Conservation (phyloP, 2,888 invertebrate species). For the Tortrix viridana region DNA sequence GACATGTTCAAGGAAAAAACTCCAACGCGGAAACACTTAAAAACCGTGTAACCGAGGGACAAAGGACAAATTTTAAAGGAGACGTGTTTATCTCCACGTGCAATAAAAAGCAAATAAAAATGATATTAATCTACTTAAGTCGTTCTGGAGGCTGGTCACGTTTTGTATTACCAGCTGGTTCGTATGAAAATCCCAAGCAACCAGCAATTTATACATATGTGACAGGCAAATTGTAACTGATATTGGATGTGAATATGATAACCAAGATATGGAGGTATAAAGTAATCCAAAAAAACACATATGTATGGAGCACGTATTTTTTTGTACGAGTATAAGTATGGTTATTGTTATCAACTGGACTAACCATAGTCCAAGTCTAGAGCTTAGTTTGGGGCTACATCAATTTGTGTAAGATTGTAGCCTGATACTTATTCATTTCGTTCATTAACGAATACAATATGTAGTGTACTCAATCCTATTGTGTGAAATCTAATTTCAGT, state of each 20-base stretch:
- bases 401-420: too few relatives aligned
- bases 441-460: too few relatives aligned
- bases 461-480: too few relatives aligned
- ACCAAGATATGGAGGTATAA: background rate
- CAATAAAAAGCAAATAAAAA: constrained; percentile 34
- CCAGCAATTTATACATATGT: constrained; percentile 21
- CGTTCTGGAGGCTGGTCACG: constrained; percentile 25
- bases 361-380: too few relatives aligned
- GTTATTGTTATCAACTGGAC: too few relatives aligned
- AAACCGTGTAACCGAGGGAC: constrained; percentile 19
- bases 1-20: background rate
- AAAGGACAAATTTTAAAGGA: constrained; percentile 23
- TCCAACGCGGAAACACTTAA: constrained; percentile 6
- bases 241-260: constrained; percentile 6
- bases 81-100: constrained; percentile 25
- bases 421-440: too few relatives aligned
- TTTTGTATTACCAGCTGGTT: constrained; percentile 31
- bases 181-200: constrained; percentile 28
- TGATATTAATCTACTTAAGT: constrained; percentile 31
- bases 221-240: constrained; percentile 15
- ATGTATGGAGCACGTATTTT: too few relatives aligned
- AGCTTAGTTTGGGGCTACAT: too few relatives aligned
- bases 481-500: too few relatives aligned
- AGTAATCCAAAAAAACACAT: too few relatives aligned
- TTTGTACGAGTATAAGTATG: too few relatives aligned